phyloP scores from a whole-genome alignment of 2,113 vertebrate genomes.

The Zosterops lateralis region DNA sequence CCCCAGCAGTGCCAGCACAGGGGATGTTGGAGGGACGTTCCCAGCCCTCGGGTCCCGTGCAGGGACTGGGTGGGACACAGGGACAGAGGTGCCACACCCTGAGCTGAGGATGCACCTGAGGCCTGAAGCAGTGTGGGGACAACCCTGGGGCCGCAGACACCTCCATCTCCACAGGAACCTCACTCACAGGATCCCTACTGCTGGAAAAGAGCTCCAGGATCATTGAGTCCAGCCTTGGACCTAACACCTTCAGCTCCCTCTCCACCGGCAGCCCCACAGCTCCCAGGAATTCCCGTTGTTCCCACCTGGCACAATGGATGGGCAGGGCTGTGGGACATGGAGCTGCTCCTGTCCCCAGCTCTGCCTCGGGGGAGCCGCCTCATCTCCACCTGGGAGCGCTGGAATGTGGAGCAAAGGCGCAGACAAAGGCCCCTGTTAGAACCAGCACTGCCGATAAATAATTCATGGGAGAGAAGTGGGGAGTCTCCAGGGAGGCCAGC shows the following conservation, averaged over 20 bases:
- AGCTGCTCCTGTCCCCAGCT: not conserved
- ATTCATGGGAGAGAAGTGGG: constrained; percentile 49
- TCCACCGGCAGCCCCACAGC: fast-evolving
- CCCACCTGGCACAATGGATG: not conserved
- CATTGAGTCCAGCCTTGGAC: not conserved
- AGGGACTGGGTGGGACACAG: not conserved
- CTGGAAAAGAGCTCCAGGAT: not conserved
- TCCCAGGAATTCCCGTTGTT: not conserved
- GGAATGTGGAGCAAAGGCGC: not conserved
- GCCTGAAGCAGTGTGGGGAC: not conserved
- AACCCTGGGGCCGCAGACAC: not conserved
- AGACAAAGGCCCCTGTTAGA: constrained; percentile 36
- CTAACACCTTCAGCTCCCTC: not conserved
- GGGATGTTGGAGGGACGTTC: not conserved
- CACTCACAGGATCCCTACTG: not conserved
- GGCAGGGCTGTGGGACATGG: not conserved
- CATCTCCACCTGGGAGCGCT: not conserved
- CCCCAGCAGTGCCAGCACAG: not conserved
- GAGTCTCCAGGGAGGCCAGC: constrained; percentile 54
- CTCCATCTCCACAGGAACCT: not conserved
- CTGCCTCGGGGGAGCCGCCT: not conserved
- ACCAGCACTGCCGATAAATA: constrained; percentile 11
- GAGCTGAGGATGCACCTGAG: fast-evolving
- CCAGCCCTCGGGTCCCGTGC: fast-evolving
- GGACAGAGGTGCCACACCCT: not conserved